These are phyloP conservation scores for Mamestra configurata DNA, from an alignment of 1,140 invertebrate species.

Conservation along the genomic window DNA sequence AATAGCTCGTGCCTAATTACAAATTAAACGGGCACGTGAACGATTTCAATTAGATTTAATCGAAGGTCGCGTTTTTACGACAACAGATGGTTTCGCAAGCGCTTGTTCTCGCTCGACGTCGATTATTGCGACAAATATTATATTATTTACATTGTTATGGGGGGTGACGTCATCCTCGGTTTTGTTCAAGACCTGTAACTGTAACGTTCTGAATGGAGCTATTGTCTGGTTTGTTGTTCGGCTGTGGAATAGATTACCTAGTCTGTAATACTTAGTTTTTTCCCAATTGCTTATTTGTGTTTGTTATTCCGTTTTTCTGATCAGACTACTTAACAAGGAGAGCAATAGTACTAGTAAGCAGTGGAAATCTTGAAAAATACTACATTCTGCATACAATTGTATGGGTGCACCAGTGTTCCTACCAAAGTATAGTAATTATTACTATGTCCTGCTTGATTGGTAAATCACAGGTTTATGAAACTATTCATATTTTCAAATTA, in stretches of 20 bases:
- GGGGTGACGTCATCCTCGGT: not conserved
- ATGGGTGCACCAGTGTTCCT: too few relatives aligned
- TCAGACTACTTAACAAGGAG: too few relatives aligned
- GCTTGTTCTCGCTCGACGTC: not conserved
- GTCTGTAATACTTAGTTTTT: too few relatives aligned
- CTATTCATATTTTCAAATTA: too few relatives aligned
- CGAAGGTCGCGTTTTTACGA: slow-evolving; percentile 38
- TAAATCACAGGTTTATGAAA: too few relatives aligned
- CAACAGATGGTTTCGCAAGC: slow-evolving; percentile 25
- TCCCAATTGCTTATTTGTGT: not conserved
- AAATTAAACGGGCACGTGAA: slow-evolving; percentile 36
- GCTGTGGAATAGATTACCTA: not conserved
- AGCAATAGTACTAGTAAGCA: too few relatives aligned
- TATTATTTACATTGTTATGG: slow-evolving; percentile 22
- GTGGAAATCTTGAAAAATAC: too few relatives aligned
- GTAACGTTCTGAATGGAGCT: not conserved
- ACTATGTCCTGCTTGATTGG: too few relatives aligned
- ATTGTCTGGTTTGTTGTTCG: not conserved
- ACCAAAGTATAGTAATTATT: too few relatives aligned
- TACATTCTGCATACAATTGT: too few relatives aligned
- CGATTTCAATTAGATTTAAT: slow-evolving; percentile 45
- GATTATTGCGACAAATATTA: slow-evolving; percentile 22
- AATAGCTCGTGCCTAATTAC: slow-evolving; percentile 46
- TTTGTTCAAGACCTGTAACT: not conserved
- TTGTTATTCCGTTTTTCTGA: not conserved